phyloP scores from a whole-genome alignment of 2,113 vertebrate genomes.

The Nycticryphes semicollaris region DNA sequence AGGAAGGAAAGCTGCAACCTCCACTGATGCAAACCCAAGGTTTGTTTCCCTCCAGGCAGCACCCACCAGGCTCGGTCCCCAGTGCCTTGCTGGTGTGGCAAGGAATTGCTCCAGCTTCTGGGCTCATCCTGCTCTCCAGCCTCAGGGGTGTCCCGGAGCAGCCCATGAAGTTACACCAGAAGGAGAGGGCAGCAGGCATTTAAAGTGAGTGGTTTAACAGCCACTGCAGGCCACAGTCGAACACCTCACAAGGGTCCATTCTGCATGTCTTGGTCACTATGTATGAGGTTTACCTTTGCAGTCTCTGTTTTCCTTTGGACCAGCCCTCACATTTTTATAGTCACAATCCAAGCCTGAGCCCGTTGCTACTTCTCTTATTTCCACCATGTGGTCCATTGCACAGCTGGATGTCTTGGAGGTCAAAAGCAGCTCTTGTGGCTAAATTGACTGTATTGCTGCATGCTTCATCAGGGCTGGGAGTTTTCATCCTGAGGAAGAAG shows the following conservation, averaged over 20 bases:
- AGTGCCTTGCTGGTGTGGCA: not conserved
- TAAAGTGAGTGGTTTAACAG: not conserved
- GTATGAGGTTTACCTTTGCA: not conserved
- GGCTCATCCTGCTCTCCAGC: not conserved
- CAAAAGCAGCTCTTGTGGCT: not conserved
- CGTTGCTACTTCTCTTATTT: not conserved
- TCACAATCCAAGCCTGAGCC: not conserved
- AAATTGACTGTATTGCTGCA: not conserved
- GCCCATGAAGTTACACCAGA: not conserved
- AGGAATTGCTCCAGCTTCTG: not conserved
- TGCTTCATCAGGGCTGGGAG: not conserved
- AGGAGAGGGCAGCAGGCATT: not conserved
- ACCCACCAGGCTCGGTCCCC: not conserved
- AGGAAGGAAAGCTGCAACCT: not conserved
- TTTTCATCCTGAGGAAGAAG: not conserved
- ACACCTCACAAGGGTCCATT: not conserved
- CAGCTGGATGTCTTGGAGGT: not conserved
- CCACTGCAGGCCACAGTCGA: not conserved
- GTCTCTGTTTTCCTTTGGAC: not conserved
- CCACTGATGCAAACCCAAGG: not conserved
- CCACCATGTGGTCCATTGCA: not conserved
- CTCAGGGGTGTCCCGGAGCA: not conserved
- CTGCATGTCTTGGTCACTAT: not conserved
- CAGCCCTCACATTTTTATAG: not conserved
- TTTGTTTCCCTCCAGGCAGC: not conserved